Percentiles rank a stretch among this genome's conserved stretches.
phyloP scores from a whole-genome alignment of 64 coral and sea anemone species.

The Stichodactyla mertensii region DNA sequence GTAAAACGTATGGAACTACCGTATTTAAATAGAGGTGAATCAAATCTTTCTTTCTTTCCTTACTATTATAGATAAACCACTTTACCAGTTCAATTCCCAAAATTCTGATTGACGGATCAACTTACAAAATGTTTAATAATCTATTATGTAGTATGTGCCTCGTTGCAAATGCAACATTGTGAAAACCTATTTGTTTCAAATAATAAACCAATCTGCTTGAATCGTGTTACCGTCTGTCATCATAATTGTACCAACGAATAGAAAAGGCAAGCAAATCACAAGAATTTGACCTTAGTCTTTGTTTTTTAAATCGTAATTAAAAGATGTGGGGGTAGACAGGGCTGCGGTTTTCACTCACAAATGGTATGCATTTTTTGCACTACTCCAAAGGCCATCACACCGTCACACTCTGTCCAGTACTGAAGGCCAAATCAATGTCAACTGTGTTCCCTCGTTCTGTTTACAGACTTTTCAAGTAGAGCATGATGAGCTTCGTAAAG shows the following conservation, averaged over 20 bases:
- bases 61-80: too few relatives aligned
- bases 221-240: neutral
- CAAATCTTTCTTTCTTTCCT: too few relatives aligned
- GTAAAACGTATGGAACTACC: too few relatives aligned
- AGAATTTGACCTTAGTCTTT: constrained; percentile 8
- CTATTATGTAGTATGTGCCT: too few relatives aligned
- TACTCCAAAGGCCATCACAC: neutral
- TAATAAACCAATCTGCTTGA: neutral
- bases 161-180: too few relatives aligned
- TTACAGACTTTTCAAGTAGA: neutral
- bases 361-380: neutral
- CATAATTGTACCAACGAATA: neutral
- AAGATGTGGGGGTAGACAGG: constrained; percentile 3
- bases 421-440: neutral
- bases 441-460: neutral
- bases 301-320: neutral
- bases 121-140: too few relatives aligned
- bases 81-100: too few relatives aligned
- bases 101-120: too few relatives aligned
- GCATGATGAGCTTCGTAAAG: neutral
- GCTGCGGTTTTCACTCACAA: neutral
- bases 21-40: too few relatives aligned
- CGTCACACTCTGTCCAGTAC: neutral
- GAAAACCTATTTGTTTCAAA: neutral
- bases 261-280: neutral